Evolutionary conservation across 2,113 vertebrate species (phyloP).

Genomic region (Lanius collurio): DNA sequence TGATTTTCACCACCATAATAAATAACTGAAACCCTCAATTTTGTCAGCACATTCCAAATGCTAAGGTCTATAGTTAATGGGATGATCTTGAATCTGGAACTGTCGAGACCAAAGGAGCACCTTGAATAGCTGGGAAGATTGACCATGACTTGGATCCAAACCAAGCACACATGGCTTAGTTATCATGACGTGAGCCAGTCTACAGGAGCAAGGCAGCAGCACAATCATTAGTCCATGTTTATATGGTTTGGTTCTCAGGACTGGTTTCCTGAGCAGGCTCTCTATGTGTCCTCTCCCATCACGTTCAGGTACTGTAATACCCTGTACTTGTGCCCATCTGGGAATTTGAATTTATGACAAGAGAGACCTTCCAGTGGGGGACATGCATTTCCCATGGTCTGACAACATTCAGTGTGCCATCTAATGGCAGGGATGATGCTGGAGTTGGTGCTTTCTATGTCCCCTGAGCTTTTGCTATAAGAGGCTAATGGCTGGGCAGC

Average conservation of each 20-base stretch:
- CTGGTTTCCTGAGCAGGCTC: not conserved
- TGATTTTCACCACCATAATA: not conserved
- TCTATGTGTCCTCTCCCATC: not conserved
- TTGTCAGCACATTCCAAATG: not conserved
- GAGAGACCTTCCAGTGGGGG: not conserved
- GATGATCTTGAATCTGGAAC: not conserved
- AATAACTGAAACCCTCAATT: not conserved
- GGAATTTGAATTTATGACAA: not conserved
- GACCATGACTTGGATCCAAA: not conserved
- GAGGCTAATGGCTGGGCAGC: not conserved
- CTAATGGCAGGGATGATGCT: not conserved
- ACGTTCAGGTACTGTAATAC: accelerated
- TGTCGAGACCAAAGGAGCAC: not conserved
- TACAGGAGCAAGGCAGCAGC: not conserved
- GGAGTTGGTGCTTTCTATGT: not conserved
- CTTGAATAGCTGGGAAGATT: not conserved
- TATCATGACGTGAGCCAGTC: not conserved
- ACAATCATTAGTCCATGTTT: not conserved
- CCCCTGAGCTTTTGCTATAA: not conserved
- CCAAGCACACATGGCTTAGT: not conserved
- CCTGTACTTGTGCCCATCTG: not conserved
- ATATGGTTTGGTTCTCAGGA: not conserved
- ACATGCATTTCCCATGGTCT: not conserved
- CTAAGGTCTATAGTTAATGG: not conserved
- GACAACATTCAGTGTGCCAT: not conserved